Evolutionary conservation across 2,797 vertebrate genomes (phyloP).

Genomic region (Knipowitschia caucasica): DNA sequence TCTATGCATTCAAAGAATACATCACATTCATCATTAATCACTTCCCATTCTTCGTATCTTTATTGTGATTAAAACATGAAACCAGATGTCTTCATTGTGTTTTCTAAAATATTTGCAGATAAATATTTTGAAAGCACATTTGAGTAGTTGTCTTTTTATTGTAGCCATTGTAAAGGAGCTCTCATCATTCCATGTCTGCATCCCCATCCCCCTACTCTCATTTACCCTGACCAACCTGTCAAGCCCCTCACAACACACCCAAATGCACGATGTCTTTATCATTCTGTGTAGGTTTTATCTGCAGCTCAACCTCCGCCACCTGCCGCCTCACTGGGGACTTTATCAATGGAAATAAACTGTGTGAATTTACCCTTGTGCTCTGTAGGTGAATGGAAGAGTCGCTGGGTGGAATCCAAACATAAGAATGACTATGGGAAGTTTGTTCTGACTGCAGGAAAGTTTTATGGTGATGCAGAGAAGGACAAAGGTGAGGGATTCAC

Average conservation of each 20-base stretch:
- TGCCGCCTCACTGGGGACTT: conserved; percentile 25
- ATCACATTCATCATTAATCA: neutral
- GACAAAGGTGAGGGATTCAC: conserved; percentile 85
- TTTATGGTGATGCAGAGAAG: conserved; percentile 80
- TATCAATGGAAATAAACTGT: neutral
- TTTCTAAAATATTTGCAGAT: neutral
- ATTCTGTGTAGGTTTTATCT: neutral
- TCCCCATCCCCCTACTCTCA: conserved; percentile 28
- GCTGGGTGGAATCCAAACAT: conserved; percentile 81
- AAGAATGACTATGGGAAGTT: conserved; percentile 81
- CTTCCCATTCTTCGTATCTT: neutral
- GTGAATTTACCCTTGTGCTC: conserved; percentile 35
- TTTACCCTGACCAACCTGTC: conserved; percentile 22
- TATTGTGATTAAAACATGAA: neutral
- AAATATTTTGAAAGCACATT: neutral
- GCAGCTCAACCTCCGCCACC: conserved; percentile 27
- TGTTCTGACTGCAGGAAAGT: conserved; percentile 76
- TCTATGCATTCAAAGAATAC: neutral
- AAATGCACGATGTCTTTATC: neutral
- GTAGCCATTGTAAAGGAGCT: neutral
- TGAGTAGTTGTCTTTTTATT: neutral
- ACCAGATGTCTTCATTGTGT: neutral
- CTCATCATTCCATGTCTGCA: conserved; percentile 26
- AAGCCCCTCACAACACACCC: conserved; percentile 1
- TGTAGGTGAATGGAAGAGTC: conserved; percentile 77